Conservation (phyloP, 2,113 vertebrate species). For the Micronisus gabar region DNA sequence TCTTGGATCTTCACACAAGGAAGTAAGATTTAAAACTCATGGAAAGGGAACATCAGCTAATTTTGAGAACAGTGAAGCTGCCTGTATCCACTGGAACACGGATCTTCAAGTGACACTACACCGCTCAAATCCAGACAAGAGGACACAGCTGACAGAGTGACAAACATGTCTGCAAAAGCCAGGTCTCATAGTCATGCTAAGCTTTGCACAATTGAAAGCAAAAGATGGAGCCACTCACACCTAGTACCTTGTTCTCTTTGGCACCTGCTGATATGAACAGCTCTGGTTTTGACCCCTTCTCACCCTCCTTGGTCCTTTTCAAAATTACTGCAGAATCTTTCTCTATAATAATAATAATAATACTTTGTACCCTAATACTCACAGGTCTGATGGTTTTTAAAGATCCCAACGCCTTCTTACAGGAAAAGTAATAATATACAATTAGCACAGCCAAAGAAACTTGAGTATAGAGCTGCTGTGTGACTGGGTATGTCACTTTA, state of each 20-base stretch:
- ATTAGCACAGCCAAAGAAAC: background rate
- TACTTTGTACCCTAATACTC: background rate
- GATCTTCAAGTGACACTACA: background rate
- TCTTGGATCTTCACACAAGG: background rate
- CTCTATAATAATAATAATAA: background rate
- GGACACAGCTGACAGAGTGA: background rate
- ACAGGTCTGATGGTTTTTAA: background rate
- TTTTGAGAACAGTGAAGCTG: background rate
- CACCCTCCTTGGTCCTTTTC: background rate
- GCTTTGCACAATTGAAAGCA: background rate
- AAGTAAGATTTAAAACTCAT: background rate
- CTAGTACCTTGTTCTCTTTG: background rate
- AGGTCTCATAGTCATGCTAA: accelerated
- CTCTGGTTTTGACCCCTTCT: background rate
- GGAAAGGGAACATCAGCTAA: background rate
- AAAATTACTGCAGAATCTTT: background rate
- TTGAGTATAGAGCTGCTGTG: background rate
- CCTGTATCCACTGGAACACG: background rate
- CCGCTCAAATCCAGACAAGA: background rate
- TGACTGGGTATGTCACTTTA: background rate
- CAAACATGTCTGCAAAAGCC: background rate
- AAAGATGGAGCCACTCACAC: background rate
- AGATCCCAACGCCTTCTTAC: background rate
- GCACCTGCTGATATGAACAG: background rate
- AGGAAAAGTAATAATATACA: background rate